These are phyloP conservation scores for Amphibalanus amphitrite DNA, from an alignment of 1,140 invertebrate species.

Conservation along the genomic window DNA sequence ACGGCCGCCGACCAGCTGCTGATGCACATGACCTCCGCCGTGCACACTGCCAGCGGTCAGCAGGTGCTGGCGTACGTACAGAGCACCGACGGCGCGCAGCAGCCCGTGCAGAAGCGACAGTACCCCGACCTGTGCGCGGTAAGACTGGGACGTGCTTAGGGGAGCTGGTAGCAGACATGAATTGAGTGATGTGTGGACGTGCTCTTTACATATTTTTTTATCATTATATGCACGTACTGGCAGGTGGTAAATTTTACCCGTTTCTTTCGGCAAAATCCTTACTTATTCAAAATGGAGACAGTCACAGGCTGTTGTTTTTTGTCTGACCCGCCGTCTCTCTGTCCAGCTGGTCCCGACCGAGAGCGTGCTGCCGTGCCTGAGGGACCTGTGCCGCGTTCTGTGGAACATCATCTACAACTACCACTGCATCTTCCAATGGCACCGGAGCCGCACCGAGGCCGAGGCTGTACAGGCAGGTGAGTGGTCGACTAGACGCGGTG, in stretches of 20 bases:
- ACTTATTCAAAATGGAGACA: too few species aligned
- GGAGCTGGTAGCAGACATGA: too few species aligned
- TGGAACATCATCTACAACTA: slow-evolving; percentile 69
- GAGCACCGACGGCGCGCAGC: slow-evolving; percentile 11
- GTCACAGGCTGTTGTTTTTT: too few species aligned
- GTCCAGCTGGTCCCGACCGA: slow-evolving; percentile 46
- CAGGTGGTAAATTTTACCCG: too few species aligned
- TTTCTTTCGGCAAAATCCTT: too few species aligned
- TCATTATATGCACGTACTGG: too few species aligned
- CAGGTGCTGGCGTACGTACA: slow-evolving; percentile 54
- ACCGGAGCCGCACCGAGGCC: slow-evolving; percentile 65
- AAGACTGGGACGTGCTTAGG: too few species aligned
- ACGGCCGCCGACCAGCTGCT: slow-evolving; percentile 83
- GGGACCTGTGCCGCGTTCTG: slow-evolving; percentile 60
- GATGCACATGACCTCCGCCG: slow-evolving; percentile 86
- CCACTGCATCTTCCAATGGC: slow-evolving; percentile 61
- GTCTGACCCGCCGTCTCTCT: too few species aligned
- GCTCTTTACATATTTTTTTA: too few species aligned
- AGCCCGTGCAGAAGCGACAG: slow-evolving; percentile 39
- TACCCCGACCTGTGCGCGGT: slow-evolving; percentile 58
- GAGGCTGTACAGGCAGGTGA: slow-evolving; percentile 42
- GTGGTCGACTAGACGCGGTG: too few species aligned
- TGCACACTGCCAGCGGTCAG: slow-evolving; percentile 71
- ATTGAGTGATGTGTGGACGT: too few species aligned
- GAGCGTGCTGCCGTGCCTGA: slow-evolving; percentile 59